Evolutionary conservation across 2,113 vertebrate genomes (phyloP).

Genomic region (Callorhinus ursinus): DNA sequence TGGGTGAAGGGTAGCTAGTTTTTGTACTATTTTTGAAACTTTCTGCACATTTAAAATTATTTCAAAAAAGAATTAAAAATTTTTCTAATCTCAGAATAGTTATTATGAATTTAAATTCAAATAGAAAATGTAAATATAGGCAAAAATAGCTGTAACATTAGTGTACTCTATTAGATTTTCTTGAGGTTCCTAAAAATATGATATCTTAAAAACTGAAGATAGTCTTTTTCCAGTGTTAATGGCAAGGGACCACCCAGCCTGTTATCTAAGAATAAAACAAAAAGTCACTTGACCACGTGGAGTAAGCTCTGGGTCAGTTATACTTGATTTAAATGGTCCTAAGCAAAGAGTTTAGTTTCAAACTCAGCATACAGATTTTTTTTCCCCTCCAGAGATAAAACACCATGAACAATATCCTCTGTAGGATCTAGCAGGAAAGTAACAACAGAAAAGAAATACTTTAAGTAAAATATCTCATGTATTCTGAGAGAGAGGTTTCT

Average conservation of each 20-base stretch:
- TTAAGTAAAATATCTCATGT: neutral
- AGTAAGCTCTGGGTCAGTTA: neutral
- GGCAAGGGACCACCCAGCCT: neutral
- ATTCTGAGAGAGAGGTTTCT: neutral
- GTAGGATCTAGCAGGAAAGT: neutral
- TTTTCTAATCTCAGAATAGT: neutral
- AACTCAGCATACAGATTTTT: neutral
- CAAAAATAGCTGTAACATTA: neutral
- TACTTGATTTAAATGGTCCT: neutral
- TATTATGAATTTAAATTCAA: slow-evolving; percentile 31
- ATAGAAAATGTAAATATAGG: neutral
- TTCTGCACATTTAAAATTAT: slow-evolving; percentile 1
- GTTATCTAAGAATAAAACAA: neutral
- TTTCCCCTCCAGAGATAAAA: neutral
- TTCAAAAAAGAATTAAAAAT: neutral
- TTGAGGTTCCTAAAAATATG: neutral
- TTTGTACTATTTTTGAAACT: neutral
- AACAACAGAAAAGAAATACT: neutral
- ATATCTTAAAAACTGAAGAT: slow-evolving; percentile 6
- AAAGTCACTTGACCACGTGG: neutral
- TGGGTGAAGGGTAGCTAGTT: neutral
- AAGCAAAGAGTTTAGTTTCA: neutral
- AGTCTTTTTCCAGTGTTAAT: neutral
- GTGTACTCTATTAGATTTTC: slow-evolving; percentile 1
- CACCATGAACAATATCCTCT: neutral